Conservation (phyloP, 2,797 vertebrate species). For the Orestias chungarensis region DNA sequence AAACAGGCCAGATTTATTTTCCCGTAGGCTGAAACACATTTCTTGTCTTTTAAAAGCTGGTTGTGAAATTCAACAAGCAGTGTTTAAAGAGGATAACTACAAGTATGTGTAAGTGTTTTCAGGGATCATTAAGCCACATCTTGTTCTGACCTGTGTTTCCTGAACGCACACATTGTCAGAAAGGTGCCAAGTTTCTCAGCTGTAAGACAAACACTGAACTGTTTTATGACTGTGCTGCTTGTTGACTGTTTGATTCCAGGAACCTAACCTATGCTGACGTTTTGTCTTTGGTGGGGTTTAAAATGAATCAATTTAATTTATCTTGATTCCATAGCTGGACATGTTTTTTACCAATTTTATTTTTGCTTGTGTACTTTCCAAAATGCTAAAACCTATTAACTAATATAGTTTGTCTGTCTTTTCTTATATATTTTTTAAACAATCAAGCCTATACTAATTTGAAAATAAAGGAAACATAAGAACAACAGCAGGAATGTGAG, state of each 20-base stretch:
- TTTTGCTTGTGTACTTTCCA: background rate
- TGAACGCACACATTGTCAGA: constrained; percentile 65
- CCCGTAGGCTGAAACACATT: constrained; percentile 57
- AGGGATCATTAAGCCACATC: constrained; percentile 52
- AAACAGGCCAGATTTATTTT: constrained; percentile 74
- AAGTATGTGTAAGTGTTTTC: constrained; percentile 40
- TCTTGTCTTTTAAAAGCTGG: constrained; percentile 69
- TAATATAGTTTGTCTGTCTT: background rate
- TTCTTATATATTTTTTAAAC: background rate
- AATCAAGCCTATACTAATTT: background rate
- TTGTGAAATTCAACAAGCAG: constrained; percentile 83
- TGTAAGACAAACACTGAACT: constrained; percentile 61
- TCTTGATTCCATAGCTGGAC: background rate
- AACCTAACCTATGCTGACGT: background rate
- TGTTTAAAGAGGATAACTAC: constrained; percentile 72
- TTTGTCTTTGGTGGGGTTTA: background rate
- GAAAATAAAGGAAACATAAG: background rate
- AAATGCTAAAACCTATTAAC: background rate
- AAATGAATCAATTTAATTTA: background rate
- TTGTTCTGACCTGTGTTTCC: constrained; percentile 41
- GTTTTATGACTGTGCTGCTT: constrained; percentile 62
- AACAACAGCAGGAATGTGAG: background rate
- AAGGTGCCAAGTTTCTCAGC: constrained; percentile 53
- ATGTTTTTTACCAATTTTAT: background rate
- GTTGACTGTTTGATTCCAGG: constrained; percentile 50